These are phyloP conservation scores for Bradysia coprophila DNA, from an alignment of 1,140 invertebrate genomes.

Conservation along the genomic window DNA sequence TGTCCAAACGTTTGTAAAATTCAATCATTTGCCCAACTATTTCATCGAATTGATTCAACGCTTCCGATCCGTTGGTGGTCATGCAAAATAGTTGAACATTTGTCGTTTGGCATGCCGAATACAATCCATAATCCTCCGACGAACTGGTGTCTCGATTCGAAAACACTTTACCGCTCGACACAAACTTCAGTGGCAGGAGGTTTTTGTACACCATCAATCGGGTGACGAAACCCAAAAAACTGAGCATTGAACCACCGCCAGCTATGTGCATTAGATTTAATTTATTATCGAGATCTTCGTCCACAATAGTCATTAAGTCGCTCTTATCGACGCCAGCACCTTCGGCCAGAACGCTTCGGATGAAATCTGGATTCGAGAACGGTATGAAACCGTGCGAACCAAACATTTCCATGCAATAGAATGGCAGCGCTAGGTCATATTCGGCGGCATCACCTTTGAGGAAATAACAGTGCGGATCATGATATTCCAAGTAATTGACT, in stretches of 20 bases:
- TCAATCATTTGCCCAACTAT: constrained; percentile 23
- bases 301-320: constrained; percentile 33
- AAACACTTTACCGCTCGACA: neutral
- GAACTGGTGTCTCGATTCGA: constrained; percentile 5
- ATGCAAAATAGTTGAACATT: neutral
- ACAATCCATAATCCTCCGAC: neutral
- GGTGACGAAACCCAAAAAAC: neutral
- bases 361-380: constrained; percentile 39
- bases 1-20: constrained; percentile 31
- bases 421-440: constrained; percentile 31
- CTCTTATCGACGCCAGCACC: constrained; percentile 35
- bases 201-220: neutral
- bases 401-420: constrained; percentile 25
- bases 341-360: constrained; percentile 38
- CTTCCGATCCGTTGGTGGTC: neutral
- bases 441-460: constrained; percentile 32
- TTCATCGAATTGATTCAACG: constrained; percentile 17
- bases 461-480: constrained; percentile 28
- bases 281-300: constrained; percentile 9
- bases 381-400: constrained; percentile 23
- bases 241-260: neutral
- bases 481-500: constrained; percentile 30
- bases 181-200: neutral
- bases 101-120: neutral
- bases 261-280: neutral